Conservation (phyloP, 2,113 vertebrate species). For the Artemisiospiza belli region DNA sequence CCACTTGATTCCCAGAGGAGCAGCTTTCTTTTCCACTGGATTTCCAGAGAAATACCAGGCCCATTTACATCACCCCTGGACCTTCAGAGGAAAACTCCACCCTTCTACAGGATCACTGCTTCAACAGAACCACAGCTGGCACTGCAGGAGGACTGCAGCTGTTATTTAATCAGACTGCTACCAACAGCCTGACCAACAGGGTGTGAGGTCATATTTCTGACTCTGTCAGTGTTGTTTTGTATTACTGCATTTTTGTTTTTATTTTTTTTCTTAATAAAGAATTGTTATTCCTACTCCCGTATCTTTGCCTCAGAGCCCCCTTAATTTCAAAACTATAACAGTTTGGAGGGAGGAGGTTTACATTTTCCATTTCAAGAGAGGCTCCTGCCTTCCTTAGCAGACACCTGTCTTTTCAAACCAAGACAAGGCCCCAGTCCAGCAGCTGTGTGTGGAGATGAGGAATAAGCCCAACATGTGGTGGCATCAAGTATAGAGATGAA, state of each 20-base stretch:
- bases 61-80: background rate
- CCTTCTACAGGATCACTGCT: background rate
- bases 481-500: background rate
- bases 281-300: background rate
- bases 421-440: background rate
- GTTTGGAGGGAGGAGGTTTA: background rate
- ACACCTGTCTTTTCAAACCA: background rate
- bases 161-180: background rate
- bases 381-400: background rate
- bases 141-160: background rate
- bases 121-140: background rate
- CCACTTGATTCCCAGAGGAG: background rate
- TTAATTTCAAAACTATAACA: background rate
- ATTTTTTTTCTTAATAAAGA: background rate
- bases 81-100: background rate
- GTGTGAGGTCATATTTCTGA: background rate
- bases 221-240: background rate
- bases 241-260: background rate
- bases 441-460: accelerated
- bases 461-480: background rate
- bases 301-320: background rate
- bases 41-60: background rate
- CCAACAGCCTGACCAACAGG: background rate
- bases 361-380: background rate
- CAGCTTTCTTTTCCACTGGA: background rate